These are phyloP conservation scores for Syngnathus rostellatus DNA, from an alignment of 2,797 vertebrate species.

Conservation along the genomic window DNA sequence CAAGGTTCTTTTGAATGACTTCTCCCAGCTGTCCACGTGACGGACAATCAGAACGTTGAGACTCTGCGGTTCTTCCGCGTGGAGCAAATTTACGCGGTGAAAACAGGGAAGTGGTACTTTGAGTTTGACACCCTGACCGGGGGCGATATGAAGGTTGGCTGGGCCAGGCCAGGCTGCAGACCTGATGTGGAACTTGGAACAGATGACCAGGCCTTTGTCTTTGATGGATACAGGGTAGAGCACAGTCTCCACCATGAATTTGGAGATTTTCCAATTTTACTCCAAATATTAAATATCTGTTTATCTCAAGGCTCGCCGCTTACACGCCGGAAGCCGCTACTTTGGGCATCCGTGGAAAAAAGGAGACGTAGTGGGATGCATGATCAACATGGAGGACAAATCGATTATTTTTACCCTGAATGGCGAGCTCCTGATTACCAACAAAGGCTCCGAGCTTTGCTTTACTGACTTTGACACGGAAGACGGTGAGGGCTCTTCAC, in stretches of 20 bases:
- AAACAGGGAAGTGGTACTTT: constrained; percentile 95
- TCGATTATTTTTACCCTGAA: constrained; percentile 98
- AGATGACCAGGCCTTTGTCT: constrained; percentile 90
- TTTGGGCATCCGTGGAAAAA: constrained; percentile 89
- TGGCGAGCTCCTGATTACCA: constrained; percentile 93
- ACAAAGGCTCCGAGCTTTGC: constrained; percentile 92
- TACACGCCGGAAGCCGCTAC: constrained; percentile 88
- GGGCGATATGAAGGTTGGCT: constrained; percentile 96
- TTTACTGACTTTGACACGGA: constrained; percentile 91
- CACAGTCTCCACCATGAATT: background rate
- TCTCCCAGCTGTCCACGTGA: constrained; percentile 69
- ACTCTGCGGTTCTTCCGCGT: constrained; percentile 93
- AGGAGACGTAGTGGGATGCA: constrained; percentile 96
- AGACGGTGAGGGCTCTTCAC: constrained; percentile 76
- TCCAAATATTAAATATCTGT: too few species aligned
- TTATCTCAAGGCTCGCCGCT: constrained; percentile 79
- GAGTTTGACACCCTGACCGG: constrained; percentile 92
- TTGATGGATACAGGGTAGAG: constrained; percentile 90
- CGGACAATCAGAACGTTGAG: constrained; percentile 80
- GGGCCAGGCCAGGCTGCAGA: constrained; percentile 89
- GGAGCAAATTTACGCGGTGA: constrained; percentile 87
- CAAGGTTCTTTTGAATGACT: background rate
- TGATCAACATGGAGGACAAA: constrained; percentile 97
- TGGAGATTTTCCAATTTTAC: background rate
- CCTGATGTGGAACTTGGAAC: constrained; percentile 83